Percentiles rank a stretch among this genome's conserved stretches.
These are phyloP conservation scores for Paedocypris sp. DNA, from an alignment of 2,113 vertebrate species.

Conservation along the genomic window DNA sequence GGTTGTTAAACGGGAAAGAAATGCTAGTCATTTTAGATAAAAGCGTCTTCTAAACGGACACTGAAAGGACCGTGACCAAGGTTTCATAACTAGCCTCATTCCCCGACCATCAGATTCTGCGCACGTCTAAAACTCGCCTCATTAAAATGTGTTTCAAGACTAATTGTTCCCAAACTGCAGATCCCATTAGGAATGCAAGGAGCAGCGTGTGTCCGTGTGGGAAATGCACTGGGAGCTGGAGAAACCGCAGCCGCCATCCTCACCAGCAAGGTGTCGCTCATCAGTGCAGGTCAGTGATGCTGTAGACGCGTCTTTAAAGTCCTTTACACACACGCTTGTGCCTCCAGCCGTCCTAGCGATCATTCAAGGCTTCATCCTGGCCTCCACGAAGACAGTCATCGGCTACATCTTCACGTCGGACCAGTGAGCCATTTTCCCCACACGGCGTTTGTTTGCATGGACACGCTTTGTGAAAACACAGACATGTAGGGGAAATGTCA, in stretches of 20 bases:
- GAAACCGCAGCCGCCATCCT: conserved; percentile 59
- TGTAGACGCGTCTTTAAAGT: no score
- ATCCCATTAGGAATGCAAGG: conserved; percentile 71
- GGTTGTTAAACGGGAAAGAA: no score
- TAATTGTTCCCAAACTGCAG: no score
- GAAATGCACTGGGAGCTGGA: conserved; percentile 74
- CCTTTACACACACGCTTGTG: no score
- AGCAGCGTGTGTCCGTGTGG: conserved; percentile 69
- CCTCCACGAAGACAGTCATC: conserved; percentile 60
- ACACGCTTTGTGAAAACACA: background rate
- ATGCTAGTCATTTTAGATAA: no score
- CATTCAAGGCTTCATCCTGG: conserved; percentile 55
- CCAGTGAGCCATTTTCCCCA: conserved; percentile 52
- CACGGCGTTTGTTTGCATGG: background rate
- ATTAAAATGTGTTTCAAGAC: no score
- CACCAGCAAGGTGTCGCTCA: conserved; percentile 59
- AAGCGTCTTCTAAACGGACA: no score
- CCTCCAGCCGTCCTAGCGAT: conserved; percentile 59
- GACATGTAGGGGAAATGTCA: background rate
- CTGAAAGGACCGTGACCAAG: no score
- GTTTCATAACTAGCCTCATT: no score
- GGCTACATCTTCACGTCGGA: conserved; percentile 75
- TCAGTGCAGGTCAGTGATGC: conserved; percentile 68
- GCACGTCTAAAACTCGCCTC: no score
- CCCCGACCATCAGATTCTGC: no score